phyloP scores from a whole-genome alignment of 2,113 vertebrate genomes.

The Gyps fulvus region DNA sequence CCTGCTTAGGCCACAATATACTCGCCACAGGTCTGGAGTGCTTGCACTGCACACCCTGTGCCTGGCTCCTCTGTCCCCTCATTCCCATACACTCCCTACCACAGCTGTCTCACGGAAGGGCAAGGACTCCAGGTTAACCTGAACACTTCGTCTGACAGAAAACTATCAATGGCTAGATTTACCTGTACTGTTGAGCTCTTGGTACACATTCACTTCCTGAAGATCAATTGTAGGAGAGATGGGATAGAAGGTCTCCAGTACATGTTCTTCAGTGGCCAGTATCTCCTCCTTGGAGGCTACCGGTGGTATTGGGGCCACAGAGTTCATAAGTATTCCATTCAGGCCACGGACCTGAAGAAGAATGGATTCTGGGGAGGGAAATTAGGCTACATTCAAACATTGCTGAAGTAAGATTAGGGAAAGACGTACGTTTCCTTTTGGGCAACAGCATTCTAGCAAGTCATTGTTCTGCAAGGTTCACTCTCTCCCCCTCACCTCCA shows the following conservation, averaged over 20 bases:
- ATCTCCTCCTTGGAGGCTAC: conserved; percentile 81
- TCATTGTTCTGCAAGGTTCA: neutral
- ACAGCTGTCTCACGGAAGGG: neutral
- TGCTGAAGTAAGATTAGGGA: neutral
- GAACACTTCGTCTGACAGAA: neutral
- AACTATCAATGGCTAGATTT: neutral
- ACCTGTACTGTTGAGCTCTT: conserved; percentile 77
- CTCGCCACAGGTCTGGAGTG: neutral
- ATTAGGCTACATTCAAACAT: neutral
- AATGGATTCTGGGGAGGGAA: conserved; percentile 76
- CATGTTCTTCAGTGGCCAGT: conserved; percentile 69
- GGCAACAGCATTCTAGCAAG: neutral
- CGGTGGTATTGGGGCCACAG: conserved; percentile 76
- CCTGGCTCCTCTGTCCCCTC: neutral
- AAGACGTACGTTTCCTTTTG: accelerated
- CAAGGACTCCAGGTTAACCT: neutral
- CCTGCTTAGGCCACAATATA: neutral
- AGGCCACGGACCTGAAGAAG: conserved; percentile 85
- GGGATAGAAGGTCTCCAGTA: conserved; percentile 86
- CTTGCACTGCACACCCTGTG: neutral
- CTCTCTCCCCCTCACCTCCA: neutral
- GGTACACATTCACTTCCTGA: conserved; percentile 81
- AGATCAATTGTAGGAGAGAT: conserved; percentile 89
- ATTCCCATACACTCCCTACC: neutral
- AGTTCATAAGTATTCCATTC: conserved; percentile 77